Base-by-base conservation (phyloP, 2,113 vertebrate species). In the Grantiella picta region DNA sequence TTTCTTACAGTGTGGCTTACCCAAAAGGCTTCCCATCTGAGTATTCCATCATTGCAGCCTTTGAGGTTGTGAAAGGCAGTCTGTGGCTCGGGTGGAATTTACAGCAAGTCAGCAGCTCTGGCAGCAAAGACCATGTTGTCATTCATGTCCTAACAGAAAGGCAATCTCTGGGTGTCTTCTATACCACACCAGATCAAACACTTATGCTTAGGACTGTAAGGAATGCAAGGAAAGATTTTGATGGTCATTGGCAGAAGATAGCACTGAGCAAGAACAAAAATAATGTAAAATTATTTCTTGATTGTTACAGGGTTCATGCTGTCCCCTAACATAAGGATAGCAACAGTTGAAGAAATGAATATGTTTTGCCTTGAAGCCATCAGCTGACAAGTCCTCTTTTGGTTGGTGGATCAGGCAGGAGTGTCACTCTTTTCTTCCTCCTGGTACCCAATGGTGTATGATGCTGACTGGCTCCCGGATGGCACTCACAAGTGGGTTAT, bases 201-300 rank as follows among this genome's bases (percentile, higher is more conserved):
- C 75, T 98, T 28, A 90, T 95, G 86, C 80, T 98, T 66, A 97
- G 94, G 59, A 97, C 96, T 64, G 97, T 97, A 40, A 90, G 89
- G 19, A 96, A 96, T 5, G 69, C 96, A 84, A 96, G 92, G 17
- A 97, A 97, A 78, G 47, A 97, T 59, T 98, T 98, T 81, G 97
- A 97, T 23, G 96, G 97, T 15, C 97, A 96, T 64, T 98, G 96
- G 97, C 98, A 98, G 92, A 98, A 98, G 88, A 82, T 97, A 95
- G 96, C 86, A 2, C 76, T 98, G 42, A 98, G 96, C 38, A 97
- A 98, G 66, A 98, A 97, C 83, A 97, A 94, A 68, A 94, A 91
- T 28, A 89, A 96, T 57, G 94, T 86, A 80, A 98, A 97, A 87
- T 96, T 98, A 45, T 94, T 98, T 49, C 73, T 98, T 76, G 96